phyloP scores from a whole-genome alignment of 2,888 invertebrate genomes.

The Nemotelus pantherinus region DNA sequence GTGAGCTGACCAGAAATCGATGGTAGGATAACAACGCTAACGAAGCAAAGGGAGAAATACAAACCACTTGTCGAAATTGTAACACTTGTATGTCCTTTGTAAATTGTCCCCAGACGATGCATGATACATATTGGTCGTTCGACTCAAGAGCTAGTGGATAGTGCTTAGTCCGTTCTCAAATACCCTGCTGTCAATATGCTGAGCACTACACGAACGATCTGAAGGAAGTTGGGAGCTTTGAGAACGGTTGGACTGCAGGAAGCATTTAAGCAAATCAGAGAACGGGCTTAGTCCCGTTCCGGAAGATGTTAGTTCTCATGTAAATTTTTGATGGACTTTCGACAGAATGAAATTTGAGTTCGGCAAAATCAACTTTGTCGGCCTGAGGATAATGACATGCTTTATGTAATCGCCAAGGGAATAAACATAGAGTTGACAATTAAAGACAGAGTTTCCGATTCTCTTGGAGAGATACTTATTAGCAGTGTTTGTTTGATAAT shows the following conservation, averaged over 20 bases:
- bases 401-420: neutral
- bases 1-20: neutral
- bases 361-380: slow-evolving; percentile 21
- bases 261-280: neutral
- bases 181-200: neutral
- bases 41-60: neutral
- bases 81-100: slow-evolving; percentile 8
- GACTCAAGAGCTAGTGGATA: slow-evolving; percentile 11
- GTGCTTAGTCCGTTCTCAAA: neutral
- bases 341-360: slow-evolving; percentile 28
- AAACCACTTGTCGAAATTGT: slow-evolving; percentile 24
- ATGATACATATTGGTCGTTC: neutral
- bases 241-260: neutral
- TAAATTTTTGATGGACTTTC: slow-evolving; percentile 39
- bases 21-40: neutral
- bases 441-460: too few relatives aligned
- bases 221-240: too few relatives aligned
- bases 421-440: too few relatives aligned
- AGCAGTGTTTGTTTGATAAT: too few relatives aligned
- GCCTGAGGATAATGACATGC: slow-evolving; percentile 3
- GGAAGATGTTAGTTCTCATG: slow-evolving; percentile 39
- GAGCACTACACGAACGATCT: neutral
- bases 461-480: too few relatives aligned
- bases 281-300: slow-evolving; percentile 7
- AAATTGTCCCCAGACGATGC: slow-evolving; percentile 29